Evolutionary conservation across 35 echinoderm and acorn worm species (phyloP).

Genomic region (Diadema setosum): DNA sequence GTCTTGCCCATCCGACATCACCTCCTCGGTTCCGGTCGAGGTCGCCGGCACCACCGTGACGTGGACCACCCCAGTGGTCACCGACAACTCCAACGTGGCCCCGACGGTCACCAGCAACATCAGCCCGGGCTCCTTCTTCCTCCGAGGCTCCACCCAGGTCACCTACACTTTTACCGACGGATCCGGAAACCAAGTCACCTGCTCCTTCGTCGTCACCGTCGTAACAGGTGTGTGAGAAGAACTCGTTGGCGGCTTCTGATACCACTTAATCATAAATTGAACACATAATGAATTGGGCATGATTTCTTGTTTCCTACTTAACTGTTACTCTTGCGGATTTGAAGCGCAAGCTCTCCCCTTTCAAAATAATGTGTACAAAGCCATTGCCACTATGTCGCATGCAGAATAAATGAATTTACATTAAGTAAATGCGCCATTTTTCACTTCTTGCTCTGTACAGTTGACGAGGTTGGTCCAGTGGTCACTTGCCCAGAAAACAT

Average conservation of each 20-base stretch:
- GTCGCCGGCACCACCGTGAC: slow-evolving; percentile 14
- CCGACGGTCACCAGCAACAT: not conserved
- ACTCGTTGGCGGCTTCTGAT: no score
- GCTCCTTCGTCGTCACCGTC: slow-evolving; percentile 39
- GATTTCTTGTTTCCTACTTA: no score
- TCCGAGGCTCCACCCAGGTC: slow-evolving; percentile 31
- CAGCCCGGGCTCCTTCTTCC: slow-evolving; percentile 9
- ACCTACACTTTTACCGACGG: slow-evolving; percentile 56
- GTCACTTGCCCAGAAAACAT: slow-evolving; percentile 47
- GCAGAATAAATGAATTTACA: no score
- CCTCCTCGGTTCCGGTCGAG: slow-evolving; percentile 1
- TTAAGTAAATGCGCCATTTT: not conserved
- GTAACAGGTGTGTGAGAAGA: not conserved
- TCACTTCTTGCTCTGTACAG: not conserved
- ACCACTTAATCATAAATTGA: no score
- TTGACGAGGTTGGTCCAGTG: slow-evolving; percentile 8
- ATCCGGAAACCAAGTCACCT: slow-evolving; percentile 35
- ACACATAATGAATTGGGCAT: no score
- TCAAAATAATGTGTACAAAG: no score
- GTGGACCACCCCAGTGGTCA: slow-evolving; percentile 33
- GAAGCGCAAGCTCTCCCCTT: no score
- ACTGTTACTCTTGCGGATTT: no score
- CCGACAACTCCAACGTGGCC: slow-evolving; percentile 42
- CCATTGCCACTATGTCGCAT: no score
- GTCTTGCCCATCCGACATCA: slow-evolving; percentile 39